Evolutionary conservation across 2,888 invertebrate genomes (phyloP).

Genomic region (Conus canariensis): DNA sequence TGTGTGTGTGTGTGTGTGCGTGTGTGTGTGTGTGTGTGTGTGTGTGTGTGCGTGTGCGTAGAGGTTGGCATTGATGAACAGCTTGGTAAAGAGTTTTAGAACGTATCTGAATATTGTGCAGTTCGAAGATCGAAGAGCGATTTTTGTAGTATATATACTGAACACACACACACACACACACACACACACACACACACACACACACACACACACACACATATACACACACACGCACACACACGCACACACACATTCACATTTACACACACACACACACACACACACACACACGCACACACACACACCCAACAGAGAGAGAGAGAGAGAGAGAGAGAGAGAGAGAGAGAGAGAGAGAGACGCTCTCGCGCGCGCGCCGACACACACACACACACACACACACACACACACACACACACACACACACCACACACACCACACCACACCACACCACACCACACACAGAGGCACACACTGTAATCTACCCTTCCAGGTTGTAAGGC

Average conservation of each 20-base stretch:
- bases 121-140: no score
- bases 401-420: conserved; percentile 20
- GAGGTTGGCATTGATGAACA: neutral
- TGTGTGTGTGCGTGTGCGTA: neutral
- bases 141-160: no score
- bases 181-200: conserved; percentile 12
- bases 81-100: no score
- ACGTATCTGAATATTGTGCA: no score
- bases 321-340: no score
- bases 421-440: neutral
- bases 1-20: conserved; percentile 7
- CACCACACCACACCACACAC: neutral
- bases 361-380: neutral
- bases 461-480: neutral
- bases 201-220: neutral
- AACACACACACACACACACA: neutral
- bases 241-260: conserved; percentile 7
- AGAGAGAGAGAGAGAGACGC: neutral
- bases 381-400: conserved; percentile 12
- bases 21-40: neutral
- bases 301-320: neutral
- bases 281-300: conserved; percentile 12
- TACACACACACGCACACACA: conserved; percentile 8
- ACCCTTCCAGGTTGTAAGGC: neutral
- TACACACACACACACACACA: conserved; percentile 24